Percentiles rank a stretch among this genome's conserved stretches.
Conservation (phyloP, 1,140 invertebrate species). For the Aradophagus sp. region DNA sequence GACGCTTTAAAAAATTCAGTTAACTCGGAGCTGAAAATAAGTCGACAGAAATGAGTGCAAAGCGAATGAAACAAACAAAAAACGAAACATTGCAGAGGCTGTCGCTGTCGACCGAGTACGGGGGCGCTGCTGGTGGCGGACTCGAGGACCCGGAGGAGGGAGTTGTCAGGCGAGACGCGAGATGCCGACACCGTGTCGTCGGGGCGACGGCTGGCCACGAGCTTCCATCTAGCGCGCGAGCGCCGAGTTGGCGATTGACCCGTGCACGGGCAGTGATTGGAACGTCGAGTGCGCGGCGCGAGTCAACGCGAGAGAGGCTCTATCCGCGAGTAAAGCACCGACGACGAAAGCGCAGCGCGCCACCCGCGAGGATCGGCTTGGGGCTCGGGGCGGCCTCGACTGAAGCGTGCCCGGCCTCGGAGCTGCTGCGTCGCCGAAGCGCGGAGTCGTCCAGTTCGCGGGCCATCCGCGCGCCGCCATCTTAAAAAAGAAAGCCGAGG, state of each 20-base stretch:
- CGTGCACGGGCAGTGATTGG: slow-evolving; percentile 60
- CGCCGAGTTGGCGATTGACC: slow-evolving; percentile 50
- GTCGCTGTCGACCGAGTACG: too few relatives aligned
- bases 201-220: neutral
- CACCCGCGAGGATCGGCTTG: slow-evolving; percentile 22
- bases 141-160: too few relatives aligned
- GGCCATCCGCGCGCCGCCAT: slow-evolving; percentile 65
- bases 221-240: slow-evolving; percentile 60
- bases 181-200: too few relatives aligned
- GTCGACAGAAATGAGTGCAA: too few relatives aligned
- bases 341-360: slow-evolving; percentile 12
- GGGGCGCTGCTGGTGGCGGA: too few relatives aligned
- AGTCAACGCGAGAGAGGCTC: slow-evolving; percentile 33
- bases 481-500: slow-evolving; percentile 62
- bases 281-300: slow-evolving; percentile 53
- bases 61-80: too few relatives aligned
- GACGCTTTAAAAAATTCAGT: too few relatives aligned
- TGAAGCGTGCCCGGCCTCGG: slow-evolving; percentile 16
- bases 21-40: too few relatives aligned
- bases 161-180: too few relatives aligned
- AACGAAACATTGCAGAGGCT: too few relatives aligned
- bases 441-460: slow-evolving; percentile 57
- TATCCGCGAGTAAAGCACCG: slow-evolving; percentile 35
- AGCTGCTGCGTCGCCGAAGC: slow-evolving; percentile 15
- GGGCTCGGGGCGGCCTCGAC: slow-evolving; percentile 6